Evolutionary conservation across 2,797 vertebrate species (phyloP).

Genomic region (Enteromius treurensis): DNA sequence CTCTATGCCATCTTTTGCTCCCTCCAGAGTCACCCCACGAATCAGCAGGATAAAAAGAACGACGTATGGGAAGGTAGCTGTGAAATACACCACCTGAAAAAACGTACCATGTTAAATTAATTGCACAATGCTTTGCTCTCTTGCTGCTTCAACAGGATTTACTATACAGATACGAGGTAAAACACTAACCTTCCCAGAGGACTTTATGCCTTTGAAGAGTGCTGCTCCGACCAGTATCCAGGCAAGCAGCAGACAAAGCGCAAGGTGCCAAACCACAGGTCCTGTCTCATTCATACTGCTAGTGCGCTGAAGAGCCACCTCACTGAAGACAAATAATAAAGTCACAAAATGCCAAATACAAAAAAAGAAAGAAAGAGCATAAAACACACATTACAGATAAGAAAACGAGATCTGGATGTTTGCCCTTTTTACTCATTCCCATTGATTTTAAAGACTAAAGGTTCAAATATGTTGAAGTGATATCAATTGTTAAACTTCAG

Average conservation of each 20-base stretch:
- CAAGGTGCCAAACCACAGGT: conserved; percentile 90
- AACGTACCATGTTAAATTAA: conserved; percentile 32
- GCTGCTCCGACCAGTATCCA: conserved; percentile 83
- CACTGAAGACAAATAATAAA: conserved; percentile 67
- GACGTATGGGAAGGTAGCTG: conserved; percentile 88
- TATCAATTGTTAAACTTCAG: not conserved
- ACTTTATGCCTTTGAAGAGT: conserved; percentile 93
- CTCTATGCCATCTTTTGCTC: conserved; percentile 86
- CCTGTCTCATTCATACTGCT: conserved; percentile 87
- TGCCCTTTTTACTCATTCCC: not conserved
- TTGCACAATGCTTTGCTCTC: not conserved
- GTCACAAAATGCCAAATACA: not conserved
- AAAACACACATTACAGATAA: not conserved
- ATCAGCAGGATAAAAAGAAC: conserved; percentile 88
- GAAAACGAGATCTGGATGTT: not conserved
- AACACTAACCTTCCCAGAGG: conserved; percentile 91
- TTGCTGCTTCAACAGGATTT: not conserved
- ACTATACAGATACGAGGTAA: not conserved
- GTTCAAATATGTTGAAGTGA: conserved; percentile 1
- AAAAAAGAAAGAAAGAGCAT: not conserved
- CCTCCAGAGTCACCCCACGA: conserved; percentile 87
- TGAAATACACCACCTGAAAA: conserved; percentile 91
- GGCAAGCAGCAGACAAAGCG: conserved; percentile 89
- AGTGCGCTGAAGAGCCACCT: conserved; percentile 83
- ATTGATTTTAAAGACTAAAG: not conserved